A percentile compares a stretch with the other conserved stretches of the same genome.
These are phyloP conservation scores for Limanda limanda DNA, from an alignment of 2,113 vertebrate species.

Conservation along the genomic window DNA sequence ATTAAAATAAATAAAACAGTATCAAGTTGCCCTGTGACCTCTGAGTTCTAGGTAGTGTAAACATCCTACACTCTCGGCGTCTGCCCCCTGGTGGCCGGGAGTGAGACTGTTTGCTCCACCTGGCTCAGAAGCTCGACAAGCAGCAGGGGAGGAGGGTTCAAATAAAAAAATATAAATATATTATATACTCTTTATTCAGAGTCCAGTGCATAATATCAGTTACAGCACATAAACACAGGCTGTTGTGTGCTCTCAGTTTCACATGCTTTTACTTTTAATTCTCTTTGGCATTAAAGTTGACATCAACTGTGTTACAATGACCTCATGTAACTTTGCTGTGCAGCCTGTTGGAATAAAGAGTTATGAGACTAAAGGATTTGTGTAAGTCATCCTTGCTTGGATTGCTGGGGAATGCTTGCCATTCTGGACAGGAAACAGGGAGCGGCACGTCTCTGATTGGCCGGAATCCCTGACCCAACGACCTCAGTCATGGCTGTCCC, in stretches of 20 bases:
- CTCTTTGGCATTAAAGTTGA: neutral
- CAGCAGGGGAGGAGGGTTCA: neutral
- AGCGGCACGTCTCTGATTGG: slow-evolving; percentile 68
- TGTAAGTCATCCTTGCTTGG: slow-evolving; percentile 37
- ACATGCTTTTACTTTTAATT: no score
- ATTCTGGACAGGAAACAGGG: slow-evolving; percentile 66
- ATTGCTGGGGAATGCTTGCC: slow-evolving; percentile 47
- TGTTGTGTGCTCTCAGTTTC: no score
- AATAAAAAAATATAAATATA: neutral
- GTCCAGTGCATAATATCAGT: no score
- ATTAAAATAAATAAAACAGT: no score
- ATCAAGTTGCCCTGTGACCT: slow-evolving; percentile 17
- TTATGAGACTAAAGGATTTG: slow-evolving; percentile 33
- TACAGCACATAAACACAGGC: no score
- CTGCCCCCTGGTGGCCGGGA: slow-evolving; percentile 91
- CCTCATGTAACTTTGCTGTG: neutral
- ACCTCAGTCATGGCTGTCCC: slow-evolving; percentile 62
- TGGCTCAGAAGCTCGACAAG: slow-evolving; percentile 82
- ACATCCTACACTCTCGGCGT: slow-evolving; percentile 99
- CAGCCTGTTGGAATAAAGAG: slow-evolving; percentile 36
- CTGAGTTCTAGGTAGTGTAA: slow-evolving; percentile 94
- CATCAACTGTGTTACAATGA: neutral
- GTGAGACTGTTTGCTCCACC: slow-evolving; percentile 97
- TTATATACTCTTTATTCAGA: neutral
- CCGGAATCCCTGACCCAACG: slow-evolving; percentile 37